phyloP scores from a whole-genome alignment of 92 coral and sea anemone species.

The Porites evermanni region DNA sequence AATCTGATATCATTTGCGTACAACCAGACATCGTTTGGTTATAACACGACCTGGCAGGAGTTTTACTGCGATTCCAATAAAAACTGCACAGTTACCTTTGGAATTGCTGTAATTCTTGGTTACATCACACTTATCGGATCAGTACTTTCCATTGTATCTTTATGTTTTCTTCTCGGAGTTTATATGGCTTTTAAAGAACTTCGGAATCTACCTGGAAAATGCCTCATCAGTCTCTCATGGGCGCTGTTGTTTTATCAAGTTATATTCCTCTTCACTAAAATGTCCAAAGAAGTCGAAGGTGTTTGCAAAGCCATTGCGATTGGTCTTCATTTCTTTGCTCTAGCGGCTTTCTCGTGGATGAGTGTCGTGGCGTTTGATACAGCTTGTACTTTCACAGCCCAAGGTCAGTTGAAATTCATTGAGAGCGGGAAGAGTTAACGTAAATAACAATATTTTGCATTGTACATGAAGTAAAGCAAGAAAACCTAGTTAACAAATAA shows the following conservation, averaged over 20 bases:
- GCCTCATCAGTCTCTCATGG: slow-evolving; percentile 23
- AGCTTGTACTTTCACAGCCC: slow-evolving; percentile 2
- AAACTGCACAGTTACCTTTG: slow-evolving; percentile 6
- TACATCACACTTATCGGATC: slow-evolving; percentile 17
- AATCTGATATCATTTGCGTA: background rate
- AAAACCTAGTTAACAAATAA: too few species aligned
- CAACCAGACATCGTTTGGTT: background rate
- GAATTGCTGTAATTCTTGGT: background rate
- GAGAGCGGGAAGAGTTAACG: background rate
- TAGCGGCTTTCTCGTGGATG: slow-evolving; percentile 75
- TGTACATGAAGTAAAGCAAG: too few species aligned
- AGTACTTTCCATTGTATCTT: slow-evolving; percentile 12
- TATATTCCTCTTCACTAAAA: background rate
- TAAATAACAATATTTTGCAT: too few species aligned
- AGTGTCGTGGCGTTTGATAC: slow-evolving; percentile 68
- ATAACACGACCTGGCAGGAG: too few species aligned
- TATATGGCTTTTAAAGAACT: slow-evolving; percentile 25
- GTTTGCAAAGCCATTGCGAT: slow-evolving; percentile 65
- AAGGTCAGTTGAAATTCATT: background rate
- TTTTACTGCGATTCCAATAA: background rate
- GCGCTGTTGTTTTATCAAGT: slow-evolving; percentile 37
- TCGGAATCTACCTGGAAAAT: slow-evolving; percentile 40
- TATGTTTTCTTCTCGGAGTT: slow-evolving; percentile 23
- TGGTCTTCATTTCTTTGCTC: slow-evolving; percentile 59
- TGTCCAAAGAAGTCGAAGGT: slow-evolving; percentile 7